A percentile compares a stretch with the other conserved stretches of the same genome.
Evolutionary conservation across 2,797 vertebrate genomes (phyloP).

Genomic region (Syngnathus rostellatus): DNA sequence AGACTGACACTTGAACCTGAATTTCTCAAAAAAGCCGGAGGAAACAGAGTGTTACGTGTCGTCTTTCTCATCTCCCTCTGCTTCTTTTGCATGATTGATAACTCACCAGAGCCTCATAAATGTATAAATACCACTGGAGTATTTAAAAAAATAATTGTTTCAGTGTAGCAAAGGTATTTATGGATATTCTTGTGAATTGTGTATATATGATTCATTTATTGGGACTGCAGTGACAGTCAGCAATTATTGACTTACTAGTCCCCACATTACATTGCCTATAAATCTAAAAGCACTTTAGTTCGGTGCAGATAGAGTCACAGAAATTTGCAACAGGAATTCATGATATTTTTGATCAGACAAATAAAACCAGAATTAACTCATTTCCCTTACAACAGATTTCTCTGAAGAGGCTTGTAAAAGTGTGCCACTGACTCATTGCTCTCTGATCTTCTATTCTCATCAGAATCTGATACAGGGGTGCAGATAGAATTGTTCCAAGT

Average conservation of each 20-base stretch:
- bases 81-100: neutral
- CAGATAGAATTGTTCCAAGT: no score
- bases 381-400: no score
- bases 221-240: neutral
- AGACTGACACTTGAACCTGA: slow-evolving; percentile 1
- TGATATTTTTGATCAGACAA: no score
- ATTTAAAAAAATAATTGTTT: neutral
- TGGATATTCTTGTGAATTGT: neutral
- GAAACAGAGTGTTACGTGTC: neutral
- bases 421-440: neutral
- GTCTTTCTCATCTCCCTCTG: neutral
- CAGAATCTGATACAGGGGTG: no score
- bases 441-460: neutral
- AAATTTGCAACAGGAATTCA: no score
- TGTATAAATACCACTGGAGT: neutral
- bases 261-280: neutral
- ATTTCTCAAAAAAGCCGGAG: neutral
- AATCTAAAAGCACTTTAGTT: neutral
- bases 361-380: no score
- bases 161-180: neutral
- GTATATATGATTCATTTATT: neutral
- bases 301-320: no score
- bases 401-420: no score
- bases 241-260: neutral
- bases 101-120: neutral